Evolutionary conservation across 30 jellyfish, hydroid and myxozoan species (phyloP).

Genomic region (Hydractinia echinata): DNA sequence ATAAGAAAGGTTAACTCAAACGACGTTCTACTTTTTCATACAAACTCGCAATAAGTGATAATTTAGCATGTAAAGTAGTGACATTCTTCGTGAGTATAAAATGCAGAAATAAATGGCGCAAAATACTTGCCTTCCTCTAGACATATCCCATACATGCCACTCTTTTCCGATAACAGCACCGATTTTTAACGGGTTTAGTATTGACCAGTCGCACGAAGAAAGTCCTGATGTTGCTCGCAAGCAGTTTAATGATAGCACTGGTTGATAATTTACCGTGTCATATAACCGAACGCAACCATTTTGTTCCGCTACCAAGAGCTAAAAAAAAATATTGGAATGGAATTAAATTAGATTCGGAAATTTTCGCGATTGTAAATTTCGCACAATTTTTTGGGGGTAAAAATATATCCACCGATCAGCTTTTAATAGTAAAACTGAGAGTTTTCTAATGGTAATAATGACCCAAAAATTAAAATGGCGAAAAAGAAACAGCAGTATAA

Average conservation of each 20-base stretch:
- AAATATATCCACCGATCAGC: no score
- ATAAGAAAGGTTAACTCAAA: not conserved
- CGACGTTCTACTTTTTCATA: not conserved
- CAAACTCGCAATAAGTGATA: not conserved
- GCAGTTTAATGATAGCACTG: constrained; percentile 33
- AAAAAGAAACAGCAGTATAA: no score
- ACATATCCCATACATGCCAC: constrained; percentile 53
- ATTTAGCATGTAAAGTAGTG: not conserved
- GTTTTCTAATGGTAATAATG: no score
- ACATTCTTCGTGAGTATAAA: not conserved
- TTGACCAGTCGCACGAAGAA: constrained; percentile 47
- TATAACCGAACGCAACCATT: constrained; percentile 45
- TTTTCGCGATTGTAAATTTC: no score
- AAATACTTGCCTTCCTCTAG: constrained; percentile 44
- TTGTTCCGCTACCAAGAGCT: constrained; percentile 51
- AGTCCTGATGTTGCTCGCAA: constrained; percentile 3
- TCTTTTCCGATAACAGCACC: constrained; percentile 43
- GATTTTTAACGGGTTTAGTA: constrained; percentile 33
- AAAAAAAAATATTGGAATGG: not conserved
- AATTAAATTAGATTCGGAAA: not conserved
- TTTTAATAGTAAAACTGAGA: no score
- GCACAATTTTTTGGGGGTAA: no score
- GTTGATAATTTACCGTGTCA: constrained; percentile 29
- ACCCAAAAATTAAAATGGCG: no score
- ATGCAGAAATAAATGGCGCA: not conserved